These are phyloP conservation scores for Linhomoeus sp. DNA, from an alignment of 2,888 invertebrate species.

Conservation along the genomic window DNA sequence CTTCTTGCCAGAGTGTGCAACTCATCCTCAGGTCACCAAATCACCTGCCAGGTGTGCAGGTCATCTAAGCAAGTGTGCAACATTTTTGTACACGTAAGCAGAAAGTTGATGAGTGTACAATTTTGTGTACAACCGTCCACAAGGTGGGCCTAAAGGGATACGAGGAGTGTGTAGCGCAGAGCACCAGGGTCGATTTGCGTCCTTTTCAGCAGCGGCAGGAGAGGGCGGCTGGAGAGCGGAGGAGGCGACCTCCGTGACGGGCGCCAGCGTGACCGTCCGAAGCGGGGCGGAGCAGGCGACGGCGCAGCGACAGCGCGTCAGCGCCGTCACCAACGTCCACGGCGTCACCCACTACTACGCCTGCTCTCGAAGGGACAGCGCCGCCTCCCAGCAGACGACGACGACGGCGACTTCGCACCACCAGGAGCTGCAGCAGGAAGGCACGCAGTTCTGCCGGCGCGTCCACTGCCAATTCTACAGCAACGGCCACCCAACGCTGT, in stretches of 20 bases:
- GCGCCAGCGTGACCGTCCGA: background rate
- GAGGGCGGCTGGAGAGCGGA: background rate
- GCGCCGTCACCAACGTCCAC: slow-evolving; percentile 1
- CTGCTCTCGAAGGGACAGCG: background rate
- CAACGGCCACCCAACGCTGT: slow-evolving; percentile 4
- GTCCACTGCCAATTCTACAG: slow-evolving; percentile 3
- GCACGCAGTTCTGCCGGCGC: slow-evolving; percentile 1
- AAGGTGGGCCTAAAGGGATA: no score
- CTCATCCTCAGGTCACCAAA: no score
- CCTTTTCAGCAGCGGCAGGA: background rate
- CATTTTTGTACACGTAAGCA: no score
- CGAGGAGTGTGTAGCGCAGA: no score
- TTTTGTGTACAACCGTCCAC: no score
- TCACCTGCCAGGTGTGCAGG: no score
- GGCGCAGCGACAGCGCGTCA: slow-evolving; percentile 1
- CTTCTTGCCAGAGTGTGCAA: no score
- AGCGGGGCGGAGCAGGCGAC: background rate
- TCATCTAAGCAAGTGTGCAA: no score
- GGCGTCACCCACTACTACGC: slow-evolving; percentile 6
- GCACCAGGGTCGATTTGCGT: no score
- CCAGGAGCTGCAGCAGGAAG: background rate
- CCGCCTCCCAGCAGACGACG: background rate
- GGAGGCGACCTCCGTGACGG: no score
- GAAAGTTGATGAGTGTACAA: no score
- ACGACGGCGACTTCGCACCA: background rate